These are phyloP conservation scores for Cataglyphis hispanica DNA, from an alignment of 1,140 invertebrate genomes.

Conservation along the genomic window DNA sequence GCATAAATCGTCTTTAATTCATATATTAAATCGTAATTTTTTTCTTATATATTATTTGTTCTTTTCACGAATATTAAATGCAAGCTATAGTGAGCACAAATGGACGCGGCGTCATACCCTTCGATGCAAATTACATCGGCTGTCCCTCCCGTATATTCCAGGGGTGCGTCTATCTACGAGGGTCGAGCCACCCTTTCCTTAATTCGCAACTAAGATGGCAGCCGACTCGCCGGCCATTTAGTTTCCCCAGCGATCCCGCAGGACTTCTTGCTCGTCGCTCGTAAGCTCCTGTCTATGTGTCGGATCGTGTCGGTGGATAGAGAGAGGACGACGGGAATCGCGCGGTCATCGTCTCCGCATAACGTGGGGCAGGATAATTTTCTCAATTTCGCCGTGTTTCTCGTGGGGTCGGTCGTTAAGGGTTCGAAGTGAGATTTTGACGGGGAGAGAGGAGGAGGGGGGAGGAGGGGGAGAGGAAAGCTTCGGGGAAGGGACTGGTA, in stretches of 20 bases:
- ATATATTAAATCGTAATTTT: background rate
- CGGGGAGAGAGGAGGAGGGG: conserved; percentile 73
- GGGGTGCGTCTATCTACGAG: conserved; percentile 57
- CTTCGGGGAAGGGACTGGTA: conserved; percentile 72
- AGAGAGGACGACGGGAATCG: conserved; percentile 76
- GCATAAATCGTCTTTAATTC: background rate
- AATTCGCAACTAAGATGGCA: conserved; percentile 85
- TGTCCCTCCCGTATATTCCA: conserved; percentile 42
- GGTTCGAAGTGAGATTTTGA: conserved; percentile 85
- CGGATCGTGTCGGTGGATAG: conserved; percentile 31
- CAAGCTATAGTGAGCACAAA: background rate
- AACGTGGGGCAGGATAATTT: conserved; percentile 84
- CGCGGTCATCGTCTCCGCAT: conserved; percentile 79
- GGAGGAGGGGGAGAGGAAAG: conserved; percentile 63
- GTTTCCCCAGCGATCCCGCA: conserved; percentile 48
- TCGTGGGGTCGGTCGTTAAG: conserved; percentile 85
- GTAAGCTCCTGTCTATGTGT: conserved; percentile 53
- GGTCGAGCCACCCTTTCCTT: conserved; percentile 81
- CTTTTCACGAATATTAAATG: background rate
- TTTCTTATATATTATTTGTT: background rate
- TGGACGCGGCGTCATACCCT: conserved; percentile 44
- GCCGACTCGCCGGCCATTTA: conserved; percentile 74
- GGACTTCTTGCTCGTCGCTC: conserved; percentile 65
- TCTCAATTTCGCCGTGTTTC: conserved; percentile 86
- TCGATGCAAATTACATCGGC: conserved; percentile 59